Percentiles rank a stretch among this genome's conserved stretches.
Evolutionary conservation across 2,888 invertebrate species (phyloP).

Genomic region (Linnaemya tessellans): DNA sequence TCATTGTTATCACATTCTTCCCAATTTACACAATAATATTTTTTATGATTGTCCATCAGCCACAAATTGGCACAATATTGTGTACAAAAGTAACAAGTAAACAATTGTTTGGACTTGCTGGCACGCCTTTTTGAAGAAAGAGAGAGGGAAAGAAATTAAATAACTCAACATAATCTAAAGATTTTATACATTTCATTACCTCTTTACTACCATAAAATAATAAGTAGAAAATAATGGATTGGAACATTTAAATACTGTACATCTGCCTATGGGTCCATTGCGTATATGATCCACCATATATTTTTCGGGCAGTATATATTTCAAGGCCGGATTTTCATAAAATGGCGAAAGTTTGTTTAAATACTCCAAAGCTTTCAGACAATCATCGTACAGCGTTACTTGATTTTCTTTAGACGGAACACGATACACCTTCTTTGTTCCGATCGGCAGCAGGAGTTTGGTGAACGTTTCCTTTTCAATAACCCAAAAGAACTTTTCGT

Average conservation of each 20-base stretch:
- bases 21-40: conserved; percentile 81
- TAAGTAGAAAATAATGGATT: conserved; percentile 81
- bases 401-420: conserved; percentile 79
- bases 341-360: conserved; percentile 78
- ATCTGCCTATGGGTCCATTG: conserved; percentile 81
- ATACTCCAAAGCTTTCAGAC: conserved; percentile 78
- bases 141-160: not conserved
- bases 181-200: conserved; percentile 73
- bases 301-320: conserved; percentile 78
- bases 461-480: conserved; percentile 80
- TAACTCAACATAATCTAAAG: not conserved
- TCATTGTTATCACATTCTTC: conserved; percentile 75
- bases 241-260: conserved; percentile 79
- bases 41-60: conserved; percentile 78
- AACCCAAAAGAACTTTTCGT: conserved; percentile 77
- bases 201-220: conserved; percentile 82
- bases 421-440: conserved; percentile 79
- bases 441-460: conserved; percentile 79
- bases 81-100: conserved; percentile 82
- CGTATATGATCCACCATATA: conserved; percentile 80
- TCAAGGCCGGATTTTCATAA: conserved; percentile 78
- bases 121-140: conserved; percentile 76
- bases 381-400: conserved; percentile 80
- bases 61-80: conserved; percentile 80
- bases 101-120: conserved; percentile 81